These are phyloP conservation scores for Actinia tenebrosa DNA, from an alignment of 64 coral and sea anemone species.

Conservation along the genomic window DNA sequence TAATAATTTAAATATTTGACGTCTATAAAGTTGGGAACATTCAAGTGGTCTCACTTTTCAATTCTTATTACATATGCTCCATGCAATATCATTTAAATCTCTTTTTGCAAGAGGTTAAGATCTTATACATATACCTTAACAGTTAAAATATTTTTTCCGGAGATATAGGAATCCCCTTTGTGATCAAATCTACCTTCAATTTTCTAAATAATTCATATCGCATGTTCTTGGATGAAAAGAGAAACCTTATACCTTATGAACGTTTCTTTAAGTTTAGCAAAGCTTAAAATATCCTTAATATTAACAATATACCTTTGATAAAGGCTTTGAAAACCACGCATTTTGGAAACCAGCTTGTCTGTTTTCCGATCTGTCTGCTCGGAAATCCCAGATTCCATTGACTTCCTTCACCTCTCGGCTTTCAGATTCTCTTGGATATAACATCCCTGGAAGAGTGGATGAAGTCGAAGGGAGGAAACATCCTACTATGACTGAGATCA, in stretches of 20 bases:
- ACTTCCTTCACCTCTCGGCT: slow-evolving; percentile 90
- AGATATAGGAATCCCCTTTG: background rate
- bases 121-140: too few species aligned
- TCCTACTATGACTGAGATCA: background rate
- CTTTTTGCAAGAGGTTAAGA: too few species aligned
- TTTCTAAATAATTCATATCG: background rate
- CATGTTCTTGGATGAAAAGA: background rate
- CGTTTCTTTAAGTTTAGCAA: background rate
- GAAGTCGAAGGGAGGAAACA: background rate
- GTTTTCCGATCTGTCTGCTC: slow-evolving; percentile 57
- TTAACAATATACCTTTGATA: slow-evolving; percentile 45
- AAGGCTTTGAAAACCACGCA: slow-evolving; percentile 61
- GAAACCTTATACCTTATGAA: background rate
- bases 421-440: slow-evolving; percentile 78
- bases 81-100: too few species aligned
- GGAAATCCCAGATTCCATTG: slow-evolving; percentile 84
- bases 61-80: too few species aligned
- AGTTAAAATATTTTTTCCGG: too few species aligned
- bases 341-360: slow-evolving; percentile 66
- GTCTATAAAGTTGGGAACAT: too few species aligned
- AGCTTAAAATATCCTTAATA: background rate
- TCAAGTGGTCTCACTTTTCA: too few species aligned
- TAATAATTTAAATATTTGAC: too few species aligned
- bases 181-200: background rate
- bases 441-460: slow-evolving; percentile 61